Percentiles rank a stretch among this genome's conserved stretches.
phyloP scores from a whole-genome alignment of 2,888 invertebrate genomes.

The Cabera pusaria region DNA sequence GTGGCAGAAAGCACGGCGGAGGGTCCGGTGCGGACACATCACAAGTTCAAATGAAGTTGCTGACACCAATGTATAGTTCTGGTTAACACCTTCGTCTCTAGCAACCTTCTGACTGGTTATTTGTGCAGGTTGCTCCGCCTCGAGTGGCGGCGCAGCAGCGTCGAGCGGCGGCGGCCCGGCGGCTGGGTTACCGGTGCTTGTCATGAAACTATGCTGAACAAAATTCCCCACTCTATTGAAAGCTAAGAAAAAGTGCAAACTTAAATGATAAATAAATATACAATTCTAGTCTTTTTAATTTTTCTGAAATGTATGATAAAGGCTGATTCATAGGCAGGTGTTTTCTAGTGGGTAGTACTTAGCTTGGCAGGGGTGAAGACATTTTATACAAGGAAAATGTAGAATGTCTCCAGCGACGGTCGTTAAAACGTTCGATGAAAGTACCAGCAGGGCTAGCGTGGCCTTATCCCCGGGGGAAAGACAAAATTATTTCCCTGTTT shows the following conservation, averaged over 20 bases:
- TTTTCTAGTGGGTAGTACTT: too few relatives aligned
- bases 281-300: too few relatives aligned
- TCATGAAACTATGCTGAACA: conserved; percentile 69
- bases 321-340: too few relatives aligned
- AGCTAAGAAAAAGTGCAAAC: conserved; percentile 67
- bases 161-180: conserved; percentile 49
- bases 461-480: too few relatives aligned
- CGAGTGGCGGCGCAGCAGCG: conserved; percentile 44
- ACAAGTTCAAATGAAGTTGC: conserved; percentile 29
- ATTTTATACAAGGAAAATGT: too few relatives aligned
- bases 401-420: too few relatives aligned
- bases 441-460: too few relatives aligned
- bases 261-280: too few relatives aligned
- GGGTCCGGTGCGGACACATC: neutral
- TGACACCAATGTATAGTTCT: conserved; percentile 32
- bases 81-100: conserved; percentile 38
- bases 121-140: conserved; percentile 66
- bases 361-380: too few relatives aligned
- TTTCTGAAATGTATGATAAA: too few relatives aligned
- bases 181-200: conserved; percentile 59
- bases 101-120: conserved; percentile 53
- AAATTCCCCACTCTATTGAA: conserved; percentile 37
- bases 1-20: conserved; percentile 35
- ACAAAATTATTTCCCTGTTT: too few relatives aligned
- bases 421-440: too few relatives aligned